Percentiles rank a stretch among this genome's conserved stretches.
Conservation (phyloP, 1,140 invertebrate genomes). For the Asbolus verrucosus region DNA sequence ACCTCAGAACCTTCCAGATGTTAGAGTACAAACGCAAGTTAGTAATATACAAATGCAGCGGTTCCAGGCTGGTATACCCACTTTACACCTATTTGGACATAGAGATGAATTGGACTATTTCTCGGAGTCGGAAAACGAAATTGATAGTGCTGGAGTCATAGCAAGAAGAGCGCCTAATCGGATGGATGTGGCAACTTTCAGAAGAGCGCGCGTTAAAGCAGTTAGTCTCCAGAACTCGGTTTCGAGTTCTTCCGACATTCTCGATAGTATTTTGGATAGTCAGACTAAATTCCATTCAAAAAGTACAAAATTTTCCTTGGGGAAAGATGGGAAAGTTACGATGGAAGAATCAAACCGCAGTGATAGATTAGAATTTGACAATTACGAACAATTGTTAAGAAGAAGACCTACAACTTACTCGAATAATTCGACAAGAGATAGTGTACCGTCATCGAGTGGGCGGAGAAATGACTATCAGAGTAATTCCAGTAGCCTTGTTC, state of each 20-base stretch:
- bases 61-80: conserved; percentile 58
- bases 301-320: conserved; percentile 71
- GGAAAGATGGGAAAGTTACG: conserved; percentile 59
- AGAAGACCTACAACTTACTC: background rate
- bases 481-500: background rate
- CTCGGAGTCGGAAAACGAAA: conserved; percentile 69
- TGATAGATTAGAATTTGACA: conserved; percentile 18
- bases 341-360: conserved; percentile 51
- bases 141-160: conserved; percentile 59
- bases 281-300: conserved; percentile 82
- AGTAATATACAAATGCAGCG: conserved; percentile 41
- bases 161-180: conserved; percentile 65
- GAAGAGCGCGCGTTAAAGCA: conserved; percentile 66
- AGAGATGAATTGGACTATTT: conserved; percentile 75
- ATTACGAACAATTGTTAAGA: conserved; percentile 7
- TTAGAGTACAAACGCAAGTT: conserved; percentile 39
- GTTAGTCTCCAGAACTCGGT: conserved; percentile 62
- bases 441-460: conserved; percentile 19
- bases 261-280: conserved; percentile 80
- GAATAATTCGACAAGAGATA: background rate
- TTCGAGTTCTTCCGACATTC: conserved; percentile 69
- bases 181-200: too few species aligned
- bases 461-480: too few species aligned
- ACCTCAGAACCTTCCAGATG: conserved; percentile 56
- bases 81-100: conserved; percentile 72